Evolutionary conservation across 1,140 invertebrate genomes (phyloP).

Genomic region (Campoletis sonorensis): DNA sequence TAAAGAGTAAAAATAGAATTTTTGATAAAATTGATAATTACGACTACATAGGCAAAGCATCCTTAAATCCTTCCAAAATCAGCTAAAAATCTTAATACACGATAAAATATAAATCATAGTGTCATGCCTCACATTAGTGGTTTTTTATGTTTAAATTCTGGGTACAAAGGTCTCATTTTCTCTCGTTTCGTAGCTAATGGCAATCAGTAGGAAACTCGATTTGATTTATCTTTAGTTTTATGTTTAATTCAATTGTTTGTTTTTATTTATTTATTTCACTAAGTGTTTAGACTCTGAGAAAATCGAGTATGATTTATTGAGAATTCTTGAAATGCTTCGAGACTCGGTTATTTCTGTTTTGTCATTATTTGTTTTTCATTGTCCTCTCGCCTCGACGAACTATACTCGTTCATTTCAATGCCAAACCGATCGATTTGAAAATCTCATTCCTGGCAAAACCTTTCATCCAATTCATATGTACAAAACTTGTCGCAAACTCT

Average conservation of each 20-base stretch:
- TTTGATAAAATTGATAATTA: too few relatives aligned
- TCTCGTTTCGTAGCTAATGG: conserved; percentile 59
- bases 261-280: too few relatives aligned
- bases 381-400: background rate
- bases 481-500: conserved; percentile 3
- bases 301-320: too few relatives aligned
- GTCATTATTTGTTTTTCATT: background rate
- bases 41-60: too few relatives aligned
- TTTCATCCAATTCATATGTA: conserved; percentile 16
- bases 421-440: conserved; percentile 25
- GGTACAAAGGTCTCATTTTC: conserved; percentile 52
- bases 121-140: conserved; percentile 50
- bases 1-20: background rate
- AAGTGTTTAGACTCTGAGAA: too few relatives aligned
- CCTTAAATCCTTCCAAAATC: conserved; percentile 1
- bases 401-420: background rate
- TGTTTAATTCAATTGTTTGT: too few relatives aligned
- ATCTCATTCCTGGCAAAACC: conserved; percentile 10
- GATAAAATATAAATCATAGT: conserved; percentile 17
- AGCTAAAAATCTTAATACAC: background rate
- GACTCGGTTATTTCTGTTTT: too few relatives aligned
- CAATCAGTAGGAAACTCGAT: conserved; percentile 52
- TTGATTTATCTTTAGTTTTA: background rate
- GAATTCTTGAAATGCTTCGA: too few relatives aligned
- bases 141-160: conserved; percentile 57